Base-by-base conservation (phyloP, 53 echinoderm and acorn worm genomes). In the Hippasteria phrygiana region DNA sequence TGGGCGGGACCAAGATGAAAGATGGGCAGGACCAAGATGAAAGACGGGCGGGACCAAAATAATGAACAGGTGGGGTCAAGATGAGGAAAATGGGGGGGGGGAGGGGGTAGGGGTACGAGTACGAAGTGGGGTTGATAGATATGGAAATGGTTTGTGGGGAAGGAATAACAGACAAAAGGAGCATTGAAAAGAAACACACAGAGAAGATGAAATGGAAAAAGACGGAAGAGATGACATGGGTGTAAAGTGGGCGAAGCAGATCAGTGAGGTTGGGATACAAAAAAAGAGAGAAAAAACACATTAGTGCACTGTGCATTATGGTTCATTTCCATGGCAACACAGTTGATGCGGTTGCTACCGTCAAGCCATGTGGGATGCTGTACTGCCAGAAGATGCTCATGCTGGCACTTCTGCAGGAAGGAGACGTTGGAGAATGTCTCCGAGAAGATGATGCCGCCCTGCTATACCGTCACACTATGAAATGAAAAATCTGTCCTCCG, bases 271-370 rank as follows among this genome's bases (percentile, higher is more conserved):
- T 70, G 51, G 85, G 70, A 69, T 34, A 43, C 50, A 35, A 70
- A 83, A 34, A 75, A 42, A 50, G 36, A 85, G 50, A 85, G 36
- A 85, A 69, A 83, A 66, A 48, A 70, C n/a, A 85, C 53, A 70
- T 85, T 38, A 90, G 66, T 65, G 63, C 80, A 59, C 11, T 88
- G 85, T 85, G 85, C 85, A 85, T 70, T 38, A 85, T 85, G 69
- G 34, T 46, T 17, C 31, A 20, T 67, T 81, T 2, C 71, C 50
- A 69, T 51, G 85, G 71, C 54, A 85, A 71, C 83, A n/a, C 22
- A 51, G 36, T 17, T 20, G 51, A 71, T 71, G 70, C n/a, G 31
- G 53, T 50, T 71, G 51, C 27, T 48, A 71, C 51, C 50, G 54
- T 26, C 53, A 35, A 36, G 47, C 85, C 47, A 69, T 64, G 65